Evolutionary conservation across 1,140 invertebrate genomes (phyloP), one percentile per base, ranked within the genome.

Genomic region (Drosophila pandora): DNA sequence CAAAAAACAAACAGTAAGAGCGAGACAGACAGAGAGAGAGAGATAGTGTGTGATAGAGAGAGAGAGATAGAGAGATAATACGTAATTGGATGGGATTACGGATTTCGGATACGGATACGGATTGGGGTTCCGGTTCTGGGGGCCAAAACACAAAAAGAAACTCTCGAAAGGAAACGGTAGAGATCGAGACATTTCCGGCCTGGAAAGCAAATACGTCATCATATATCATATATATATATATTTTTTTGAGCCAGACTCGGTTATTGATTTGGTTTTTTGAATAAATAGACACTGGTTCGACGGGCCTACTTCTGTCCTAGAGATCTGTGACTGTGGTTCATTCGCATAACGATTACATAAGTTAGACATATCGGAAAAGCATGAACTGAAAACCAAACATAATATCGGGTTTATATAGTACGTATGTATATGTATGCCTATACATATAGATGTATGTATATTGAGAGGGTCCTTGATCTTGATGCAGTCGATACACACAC

Each of bases 391-490:
- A 75, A 75, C 41, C 45, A 75, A 75, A 75, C 25, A 57, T 23
- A 68, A 54, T 53, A 12, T 12, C 23, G 22, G 41, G 37, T 32
- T 60, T 65, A 52, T 28, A 32, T 50, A 49, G 17, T 37, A 54
- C 54, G 49, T 37, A 59, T 52, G 37, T 25, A 58, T 25, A 55
- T 56, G 7, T 23, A 58, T 47, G 47, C 43, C 13, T 48, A 55
- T 48, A 67, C 17, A 54, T 55, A n/a, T 48, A 32, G 21, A 37
- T 53, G 23, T 22, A 57, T 53, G 22, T 57, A 54, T 76, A 75
- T 78, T 78, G 75, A 78, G 75, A 78, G 69, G 75, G 75, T 63
- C 75, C 75, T 78, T 78, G 75, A 63, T 78, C 52, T 78, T 76
- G 32, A 59, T 63, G 56, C 64, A 77, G 63, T 69, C 67, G 60